Conservation (phyloP, 2,113 vertebrate species). For the Xenopus borealis region DNA sequence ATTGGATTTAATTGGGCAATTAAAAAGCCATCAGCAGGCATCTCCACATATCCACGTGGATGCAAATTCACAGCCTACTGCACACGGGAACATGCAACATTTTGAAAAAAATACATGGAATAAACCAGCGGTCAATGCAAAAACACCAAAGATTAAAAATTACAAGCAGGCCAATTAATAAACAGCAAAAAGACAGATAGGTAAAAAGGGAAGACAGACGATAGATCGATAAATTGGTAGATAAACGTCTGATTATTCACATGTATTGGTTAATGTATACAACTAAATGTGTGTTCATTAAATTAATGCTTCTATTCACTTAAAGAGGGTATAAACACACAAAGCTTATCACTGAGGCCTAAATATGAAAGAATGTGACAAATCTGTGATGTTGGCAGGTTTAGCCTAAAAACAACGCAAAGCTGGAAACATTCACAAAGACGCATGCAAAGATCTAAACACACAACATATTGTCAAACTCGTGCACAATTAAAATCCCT, state of each 20-base stretch:
- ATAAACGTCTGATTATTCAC: too few relatives aligned
- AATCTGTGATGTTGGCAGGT: neutral
- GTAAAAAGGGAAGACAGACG: neutral
- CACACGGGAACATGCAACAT: constrained; percentile 46
- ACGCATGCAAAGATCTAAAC: neutral
- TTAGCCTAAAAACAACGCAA: too few relatives aligned
- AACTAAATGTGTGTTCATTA: too few relatives aligned
- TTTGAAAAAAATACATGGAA: too few relatives aligned
- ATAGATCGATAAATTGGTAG: neutral
- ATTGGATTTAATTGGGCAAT: constrained; percentile 61
- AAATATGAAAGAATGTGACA: too few relatives aligned
- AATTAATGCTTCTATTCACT: too few relatives aligned
- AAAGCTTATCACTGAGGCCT: too few relatives aligned
- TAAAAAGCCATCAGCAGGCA: constrained; percentile 51
- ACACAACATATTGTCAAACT: constrained; percentile 1
- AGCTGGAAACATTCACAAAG: neutral
- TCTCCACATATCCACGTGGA: constrained; percentile 51
- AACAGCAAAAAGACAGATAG: neutral
- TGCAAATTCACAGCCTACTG: constrained; percentile 15
- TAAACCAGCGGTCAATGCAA: neutral
- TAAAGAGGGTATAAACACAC: too few relatives aligned
- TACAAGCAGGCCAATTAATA: neutral
- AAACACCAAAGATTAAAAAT: neutral
- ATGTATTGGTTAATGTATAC: too few relatives aligned
- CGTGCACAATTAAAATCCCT: constrained; percentile 3